These are phyloP conservation scores for Trichonephila clavata DNA, from an alignment of 1,140 invertebrate genomes.

Conservation along the genomic window DNA sequence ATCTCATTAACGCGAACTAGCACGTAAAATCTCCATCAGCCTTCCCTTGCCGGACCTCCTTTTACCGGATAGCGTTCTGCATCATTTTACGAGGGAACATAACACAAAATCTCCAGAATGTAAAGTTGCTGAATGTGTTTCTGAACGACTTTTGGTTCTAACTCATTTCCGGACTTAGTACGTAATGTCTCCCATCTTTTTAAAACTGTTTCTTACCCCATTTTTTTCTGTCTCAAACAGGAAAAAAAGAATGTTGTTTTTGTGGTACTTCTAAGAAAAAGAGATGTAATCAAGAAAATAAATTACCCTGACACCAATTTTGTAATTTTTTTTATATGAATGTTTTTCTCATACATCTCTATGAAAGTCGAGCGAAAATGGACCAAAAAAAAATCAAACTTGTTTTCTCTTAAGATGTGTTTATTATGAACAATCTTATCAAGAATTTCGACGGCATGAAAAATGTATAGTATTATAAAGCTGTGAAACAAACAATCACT, in stretches of 20 bases:
- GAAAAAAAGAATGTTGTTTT: neutral
- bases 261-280: neutral
- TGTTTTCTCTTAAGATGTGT: too few species aligned
- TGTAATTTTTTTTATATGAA: neutral
- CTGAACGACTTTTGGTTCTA: conserved; percentile 33
- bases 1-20: conserved; percentile 29
- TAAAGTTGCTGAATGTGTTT: conserved; percentile 37
- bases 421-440: too few species aligned
- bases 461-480: too few species aligned
- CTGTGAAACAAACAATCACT: too few species aligned
- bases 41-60: neutral
- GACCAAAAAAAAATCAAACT: too few species aligned
- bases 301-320: neutral
- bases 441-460: too few species aligned
- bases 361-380: too few species aligned
- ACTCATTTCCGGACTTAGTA: conserved; percentile 19
- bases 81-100: conserved; percentile 42
- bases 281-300: neutral
- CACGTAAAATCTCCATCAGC: conserved; percentile 45
- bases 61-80: neutral
- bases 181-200: neutral
- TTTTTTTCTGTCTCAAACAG: too few species aligned
- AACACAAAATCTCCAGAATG: conserved; percentile 41
- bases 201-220: neutral
- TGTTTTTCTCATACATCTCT: too few species aligned